Conservation (phyloP, 2,888 invertebrate genomes). For the Philopedon plagiatum region DNA sequence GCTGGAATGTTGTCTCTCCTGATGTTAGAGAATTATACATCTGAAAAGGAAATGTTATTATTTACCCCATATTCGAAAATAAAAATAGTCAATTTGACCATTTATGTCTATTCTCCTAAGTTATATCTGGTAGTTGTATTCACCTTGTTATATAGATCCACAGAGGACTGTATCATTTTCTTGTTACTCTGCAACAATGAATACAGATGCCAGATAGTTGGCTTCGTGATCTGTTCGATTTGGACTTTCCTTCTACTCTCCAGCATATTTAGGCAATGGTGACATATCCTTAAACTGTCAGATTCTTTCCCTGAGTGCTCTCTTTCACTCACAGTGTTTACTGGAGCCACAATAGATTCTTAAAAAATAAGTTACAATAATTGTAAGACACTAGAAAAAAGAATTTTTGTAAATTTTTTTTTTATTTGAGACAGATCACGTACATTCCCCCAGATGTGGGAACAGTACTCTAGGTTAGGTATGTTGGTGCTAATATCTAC, state of each 20-base stretch:
- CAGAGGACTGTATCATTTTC: conserved; percentile 77
- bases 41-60: conserved; percentile 66
- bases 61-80: no score
- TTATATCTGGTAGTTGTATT: background rate
- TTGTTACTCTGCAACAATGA: conserved; percentile 85
- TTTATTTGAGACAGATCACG: no score
- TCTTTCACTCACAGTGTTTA: conserved; percentile 55
- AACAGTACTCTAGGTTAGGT: no score
- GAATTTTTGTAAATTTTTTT: background rate
- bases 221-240: conserved; percentile 85
- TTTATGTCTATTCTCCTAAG: no score
- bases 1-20: conserved; percentile 91
- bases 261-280: conserved; percentile 85
- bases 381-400: background rate
- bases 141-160: conserved; percentile 72
- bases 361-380: conserved; percentile 39
- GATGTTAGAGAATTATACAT: conserved; percentile 79
- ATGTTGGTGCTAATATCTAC: no score
- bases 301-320: conserved; percentile 64
- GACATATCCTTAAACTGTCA: conserved; percentile 79
- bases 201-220: conserved; percentile 85
- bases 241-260: conserved; percentile 85
- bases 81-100: no score
- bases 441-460: no score
- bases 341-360: conserved; percentile 66